Conservation (phyloP, 2,797 vertebrate genomes). For the Sebastes trivittatus region DNA sequence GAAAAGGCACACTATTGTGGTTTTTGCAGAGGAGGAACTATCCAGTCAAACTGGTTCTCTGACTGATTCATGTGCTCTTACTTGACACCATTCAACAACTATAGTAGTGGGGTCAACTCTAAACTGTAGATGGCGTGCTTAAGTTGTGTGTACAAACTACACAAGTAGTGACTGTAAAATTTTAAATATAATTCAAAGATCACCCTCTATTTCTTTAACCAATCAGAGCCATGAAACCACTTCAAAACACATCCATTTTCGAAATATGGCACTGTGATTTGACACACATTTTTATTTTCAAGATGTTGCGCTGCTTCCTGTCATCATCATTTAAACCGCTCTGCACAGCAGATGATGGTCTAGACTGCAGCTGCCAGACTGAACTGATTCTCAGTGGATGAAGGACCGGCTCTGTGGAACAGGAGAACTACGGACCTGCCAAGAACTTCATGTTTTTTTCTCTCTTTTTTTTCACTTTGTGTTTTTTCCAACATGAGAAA, state of each 20-base stretch:
- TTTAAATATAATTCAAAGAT: neutral
- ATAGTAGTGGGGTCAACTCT: neutral
- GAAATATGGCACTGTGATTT: neutral
- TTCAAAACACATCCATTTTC: neutral
- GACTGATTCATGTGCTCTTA: neutral
- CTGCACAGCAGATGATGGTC: neutral
- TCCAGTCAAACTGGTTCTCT: constrained; percentile 47
- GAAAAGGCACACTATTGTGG: neutral
- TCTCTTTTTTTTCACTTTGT: neutral
- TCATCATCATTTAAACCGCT: neutral
- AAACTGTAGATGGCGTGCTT: neutral
- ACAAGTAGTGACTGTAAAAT: neutral
- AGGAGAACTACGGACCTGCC: neutral
- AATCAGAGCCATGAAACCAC: neutral
- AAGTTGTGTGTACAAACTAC: neutral
- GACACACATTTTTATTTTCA: neutral
- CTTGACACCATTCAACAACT: neutral
- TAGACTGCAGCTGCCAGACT: neutral
- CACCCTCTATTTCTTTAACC: neutral
- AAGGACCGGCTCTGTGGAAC: neutral
- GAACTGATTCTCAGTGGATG: neutral
- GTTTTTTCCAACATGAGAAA: neutral
- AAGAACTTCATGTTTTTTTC: neutral
- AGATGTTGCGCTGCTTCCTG: neutral
- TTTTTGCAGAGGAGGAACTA: constrained; percentile 11